Evolutionary conservation across 2,888 invertebrate species (phyloP), one percentile per base, ranked within the genome.

Genomic region (Cryptus armator): DNA sequence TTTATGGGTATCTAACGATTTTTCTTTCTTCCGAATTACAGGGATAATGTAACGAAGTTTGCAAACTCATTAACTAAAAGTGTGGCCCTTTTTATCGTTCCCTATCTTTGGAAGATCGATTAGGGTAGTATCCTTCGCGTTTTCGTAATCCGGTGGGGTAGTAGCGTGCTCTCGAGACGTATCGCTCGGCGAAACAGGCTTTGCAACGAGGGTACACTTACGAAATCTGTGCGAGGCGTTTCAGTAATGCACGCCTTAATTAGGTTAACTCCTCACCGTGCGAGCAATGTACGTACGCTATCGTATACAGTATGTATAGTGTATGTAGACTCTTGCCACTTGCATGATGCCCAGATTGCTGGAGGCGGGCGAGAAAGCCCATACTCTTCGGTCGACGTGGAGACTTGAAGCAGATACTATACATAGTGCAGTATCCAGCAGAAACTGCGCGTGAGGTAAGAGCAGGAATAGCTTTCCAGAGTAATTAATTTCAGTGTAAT

Each of bases 231-330:
- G 77, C 81, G 74, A 37, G 77, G 81, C 81, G 81, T 84, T 83
- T 82, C 86, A 86, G 85, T 90, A 90, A 90, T 90, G 89, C 89
- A 90, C 89, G 86, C 88, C 86, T 90, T 89, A 90, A 90, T 90
- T 86, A 84, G 89, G 88, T 90, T 90, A 90, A 84, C 81, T 85
- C 87, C 84, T 74, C 86, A 86, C 81, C 87, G 85, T 87, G 75
- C 83, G 66, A 86, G 76, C 85, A 66, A 77, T 70, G 71, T 75
- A 46, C 84, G 79, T 82, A 70, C 53, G 44, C 29, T 68, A 66
- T 82, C 71, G 72, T 78, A 75, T 77, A 83, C 85, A 70, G 64
- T 51, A 66, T 56, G 56, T 72, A 83, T 53, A 81, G 56, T 83
- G 83, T 87, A 87, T 77, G 84, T 83, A 84, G 85, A 83, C 77